Evolutionary conservation across 1,140 invertebrate species (phyloP).

Genomic region (Hormaphis cornu): DNA sequence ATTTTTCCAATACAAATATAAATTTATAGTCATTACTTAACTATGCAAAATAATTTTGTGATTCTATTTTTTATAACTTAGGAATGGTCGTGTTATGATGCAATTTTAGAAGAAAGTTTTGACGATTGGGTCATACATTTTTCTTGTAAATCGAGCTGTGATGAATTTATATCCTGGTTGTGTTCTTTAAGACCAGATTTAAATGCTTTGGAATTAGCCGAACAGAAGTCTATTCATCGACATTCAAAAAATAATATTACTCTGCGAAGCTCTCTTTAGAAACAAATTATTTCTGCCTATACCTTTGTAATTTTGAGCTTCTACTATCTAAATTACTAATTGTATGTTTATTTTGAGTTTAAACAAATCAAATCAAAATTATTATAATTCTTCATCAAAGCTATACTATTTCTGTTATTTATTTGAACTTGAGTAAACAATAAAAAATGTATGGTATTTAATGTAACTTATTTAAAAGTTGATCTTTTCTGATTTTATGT

Average conservation of each 20-base stretch:
- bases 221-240: not conserved
- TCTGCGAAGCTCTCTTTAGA: not conserved
- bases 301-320: not conserved
- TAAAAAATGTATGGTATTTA: too few relatives aligned
- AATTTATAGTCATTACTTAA: not conserved
- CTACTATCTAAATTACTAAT: too few relatives aligned
- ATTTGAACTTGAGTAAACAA: too few relatives aligned
- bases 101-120: not conserved
- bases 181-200: slow-evolving; percentile 9
- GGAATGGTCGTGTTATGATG: slow-evolving; percentile 28
- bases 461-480: too few relatives aligned
- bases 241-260: not conserved
- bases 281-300: too few relatives aligned
- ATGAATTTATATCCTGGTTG: slow-evolving; percentile 25
- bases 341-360: too few relatives aligned
- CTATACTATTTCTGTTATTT: too few relatives aligned
- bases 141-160: slow-evolving; percentile 14
- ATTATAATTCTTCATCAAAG: too few relatives aligned
- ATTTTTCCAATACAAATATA: not conserved
- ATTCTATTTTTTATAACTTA: not conserved
- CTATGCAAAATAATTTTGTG: not conserved
- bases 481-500: too few relatives aligned
- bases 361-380: too few relatives aligned
- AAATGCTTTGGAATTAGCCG: not conserved
- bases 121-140: slow-evolving; percentile 24